phyloP scores from a whole-genome alignment of 2,888 invertebrate genomes.

The Tetragonula carbonaria region DNA sequence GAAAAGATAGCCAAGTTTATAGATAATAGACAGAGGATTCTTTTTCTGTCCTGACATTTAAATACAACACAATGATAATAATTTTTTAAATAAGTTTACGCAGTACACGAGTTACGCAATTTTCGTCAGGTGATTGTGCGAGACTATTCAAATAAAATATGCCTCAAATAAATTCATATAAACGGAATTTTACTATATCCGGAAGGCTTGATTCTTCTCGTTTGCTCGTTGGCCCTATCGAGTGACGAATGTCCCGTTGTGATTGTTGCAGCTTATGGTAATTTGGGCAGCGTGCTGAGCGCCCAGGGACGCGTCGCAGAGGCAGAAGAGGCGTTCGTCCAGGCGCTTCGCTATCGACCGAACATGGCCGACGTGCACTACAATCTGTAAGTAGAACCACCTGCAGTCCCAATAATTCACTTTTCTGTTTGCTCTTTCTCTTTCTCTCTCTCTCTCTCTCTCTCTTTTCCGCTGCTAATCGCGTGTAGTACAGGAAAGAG shows the following conservation, averaged over 20 bases:
- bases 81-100: too few species aligned
- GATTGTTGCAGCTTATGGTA: conserved; percentile 93
- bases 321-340: conserved; percentile 96
- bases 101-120: too few species aligned
- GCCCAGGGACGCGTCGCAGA: conserved; percentile 93
- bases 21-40: too few species aligned
- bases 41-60: too few species aligned
- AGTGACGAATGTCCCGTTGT: conserved; percentile 43
- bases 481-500: background rate
- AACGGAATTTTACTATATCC: too few species aligned
- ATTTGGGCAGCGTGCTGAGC: conserved; percentile 97
- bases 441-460: background rate
- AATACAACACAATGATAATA: too few species aligned
- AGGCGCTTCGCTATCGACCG: conserved; percentile 94
- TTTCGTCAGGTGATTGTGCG: too few species aligned
- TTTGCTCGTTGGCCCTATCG: background rate
- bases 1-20: too few species aligned
- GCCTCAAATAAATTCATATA: too few species aligned
- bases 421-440: conserved; percentile 23
- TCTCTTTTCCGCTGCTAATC: conserved; percentile 36
- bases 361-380: conserved; percentile 99
- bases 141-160: too few species aligned
- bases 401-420: conserved; percentile 60
- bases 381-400: conserved; percentile 93
- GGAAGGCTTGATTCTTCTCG: too few species aligned